Base-by-base conservation (phyloP, 2,797 vertebrate genomes). In the Diceros bicornis region DNA sequence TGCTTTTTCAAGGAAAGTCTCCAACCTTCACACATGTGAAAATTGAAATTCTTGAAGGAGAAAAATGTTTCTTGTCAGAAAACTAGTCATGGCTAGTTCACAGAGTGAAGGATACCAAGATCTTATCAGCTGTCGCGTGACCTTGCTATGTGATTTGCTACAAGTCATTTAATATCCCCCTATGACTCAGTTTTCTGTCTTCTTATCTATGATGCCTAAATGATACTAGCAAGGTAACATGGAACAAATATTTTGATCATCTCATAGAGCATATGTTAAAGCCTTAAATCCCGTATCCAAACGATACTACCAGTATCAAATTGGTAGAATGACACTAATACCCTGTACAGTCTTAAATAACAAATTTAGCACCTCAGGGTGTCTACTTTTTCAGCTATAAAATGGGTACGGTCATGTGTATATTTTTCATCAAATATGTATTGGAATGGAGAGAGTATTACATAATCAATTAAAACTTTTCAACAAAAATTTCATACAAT, bases 11-110 rank as follows among this genome's bases (percentile, higher is more conserved):
- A 13, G 57, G 17, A 84, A 92, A 74, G 71, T 85, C 62, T 89
- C 77, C 62, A 90, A 89, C 41, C 16, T 92, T 92, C 47, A 96
- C 18, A 93, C 52, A 85, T 90, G n/a, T 96, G 93, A 96, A 91
- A 91, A 97, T 10, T 74, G 41, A n/a, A 44, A 92, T 93, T 88
- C 68, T 75, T 59, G 37, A 93, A 88, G 62, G 37, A 85, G 16
- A 96, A 93, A 93, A 96, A 89, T 72, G 17, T 77, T 89, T 93
- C 78, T 93, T 68, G 59, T 93, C 66, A 91, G 75, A 95, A 94
- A 97, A 96, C 62, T 77, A 83, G 32, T 66, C 21, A 20, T 47
- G 41, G 59, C 14, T 83, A 96, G 69, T 52, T 93, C 37, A 94
- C 66, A 91, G 69, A 81, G 13, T 78, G 32, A 89, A 64, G 37